These are phyloP conservation scores for Microhierax caerulescens DNA, from an alignment of 2,797 vertebrate genomes.

Conservation along the genomic window DNA sequence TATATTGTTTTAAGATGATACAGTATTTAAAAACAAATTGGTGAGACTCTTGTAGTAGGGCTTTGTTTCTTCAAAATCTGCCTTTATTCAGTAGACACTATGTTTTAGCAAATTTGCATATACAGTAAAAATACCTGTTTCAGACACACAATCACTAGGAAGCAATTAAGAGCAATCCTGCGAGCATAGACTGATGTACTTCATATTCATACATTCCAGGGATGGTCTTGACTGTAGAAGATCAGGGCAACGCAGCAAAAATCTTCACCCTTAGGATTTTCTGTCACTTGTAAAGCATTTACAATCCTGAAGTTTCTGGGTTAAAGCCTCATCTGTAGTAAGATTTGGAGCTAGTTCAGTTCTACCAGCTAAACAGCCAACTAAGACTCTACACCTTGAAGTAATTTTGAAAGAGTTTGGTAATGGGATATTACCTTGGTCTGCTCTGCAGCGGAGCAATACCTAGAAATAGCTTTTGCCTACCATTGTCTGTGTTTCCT, in stretches of 20 bases:
- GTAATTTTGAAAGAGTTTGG: neutral
- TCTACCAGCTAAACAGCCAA: neutral
- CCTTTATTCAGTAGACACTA: neutral
- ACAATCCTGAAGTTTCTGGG: neutral
- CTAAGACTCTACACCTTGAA: neutral
- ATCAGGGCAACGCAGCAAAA: neutral
- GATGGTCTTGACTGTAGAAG: neutral
- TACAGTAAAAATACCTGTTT: neutral
- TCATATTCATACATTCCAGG: neutral
- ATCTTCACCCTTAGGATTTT: slow-evolving; percentile 6
- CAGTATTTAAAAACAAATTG: slow-evolving; percentile 32
- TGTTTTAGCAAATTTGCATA: neutral
- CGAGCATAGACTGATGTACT: neutral
- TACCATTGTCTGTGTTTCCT: neutral
- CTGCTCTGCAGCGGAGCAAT: neutral
- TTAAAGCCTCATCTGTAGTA: neutral
- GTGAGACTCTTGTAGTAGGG: neutral
- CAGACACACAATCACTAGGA: neutral
- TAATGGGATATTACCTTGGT: neutral
- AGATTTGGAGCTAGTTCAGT: neutral
- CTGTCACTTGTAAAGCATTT: neutral
- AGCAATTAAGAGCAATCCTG: neutral
- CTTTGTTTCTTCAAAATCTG: neutral
- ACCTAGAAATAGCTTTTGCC: neutral
- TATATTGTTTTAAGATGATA: slow-evolving; percentile 2